Evolutionary conservation across 2,113 vertebrate species (phyloP).

Genomic region (Athene noctua): DNA sequence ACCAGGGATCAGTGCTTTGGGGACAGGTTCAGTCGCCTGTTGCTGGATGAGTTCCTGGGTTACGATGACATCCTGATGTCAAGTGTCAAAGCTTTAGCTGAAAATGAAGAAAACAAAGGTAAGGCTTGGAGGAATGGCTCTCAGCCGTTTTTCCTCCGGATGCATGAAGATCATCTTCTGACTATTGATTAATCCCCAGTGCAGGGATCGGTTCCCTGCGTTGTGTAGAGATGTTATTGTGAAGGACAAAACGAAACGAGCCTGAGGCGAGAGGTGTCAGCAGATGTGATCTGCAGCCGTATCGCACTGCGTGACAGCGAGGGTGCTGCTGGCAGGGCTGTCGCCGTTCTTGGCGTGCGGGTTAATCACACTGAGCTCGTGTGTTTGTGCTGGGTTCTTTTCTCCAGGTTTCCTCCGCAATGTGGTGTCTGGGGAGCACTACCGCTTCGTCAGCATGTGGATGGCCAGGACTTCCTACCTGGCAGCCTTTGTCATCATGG

Average conservation of each 20-base stretch:
- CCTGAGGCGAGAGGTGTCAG: neutral
- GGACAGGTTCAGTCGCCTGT: slow-evolving; percentile 93
- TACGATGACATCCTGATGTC: slow-evolving; percentile 99
- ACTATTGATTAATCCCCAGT: neutral
- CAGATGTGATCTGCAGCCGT: neutral
- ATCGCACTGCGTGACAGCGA: neutral
- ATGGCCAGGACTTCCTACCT: slow-evolving; percentile 96
- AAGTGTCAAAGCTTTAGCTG: slow-evolving; percentile 95
- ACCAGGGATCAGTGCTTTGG: slow-evolving; percentile 95
- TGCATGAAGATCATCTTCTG: neutral
- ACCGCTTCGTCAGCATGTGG: slow-evolving; percentile 99
- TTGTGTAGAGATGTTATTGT: neutral
- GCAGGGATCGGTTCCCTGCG: neutral
- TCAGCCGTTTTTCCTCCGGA: neutral
- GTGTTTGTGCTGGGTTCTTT: neutral
- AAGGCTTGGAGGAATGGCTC: neutral
- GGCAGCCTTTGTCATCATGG: slow-evolving; percentile 98
- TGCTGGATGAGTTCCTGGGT: slow-evolving; percentile 93
- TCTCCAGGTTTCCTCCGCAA: slow-evolving; percentile 92
- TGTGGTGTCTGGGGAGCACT: slow-evolving; percentile 96
- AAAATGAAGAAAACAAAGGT: slow-evolving; percentile 99
- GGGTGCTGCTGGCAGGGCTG: neutral
- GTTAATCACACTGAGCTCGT: neutral
- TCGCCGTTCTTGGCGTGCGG: neutral
- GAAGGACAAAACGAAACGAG: slow-evolving; percentile 4